These are phyloP conservation scores for Isichthys henryi DNA, from an alignment of 2,113 vertebrate genomes.

Conservation along the genomic window DNA sequence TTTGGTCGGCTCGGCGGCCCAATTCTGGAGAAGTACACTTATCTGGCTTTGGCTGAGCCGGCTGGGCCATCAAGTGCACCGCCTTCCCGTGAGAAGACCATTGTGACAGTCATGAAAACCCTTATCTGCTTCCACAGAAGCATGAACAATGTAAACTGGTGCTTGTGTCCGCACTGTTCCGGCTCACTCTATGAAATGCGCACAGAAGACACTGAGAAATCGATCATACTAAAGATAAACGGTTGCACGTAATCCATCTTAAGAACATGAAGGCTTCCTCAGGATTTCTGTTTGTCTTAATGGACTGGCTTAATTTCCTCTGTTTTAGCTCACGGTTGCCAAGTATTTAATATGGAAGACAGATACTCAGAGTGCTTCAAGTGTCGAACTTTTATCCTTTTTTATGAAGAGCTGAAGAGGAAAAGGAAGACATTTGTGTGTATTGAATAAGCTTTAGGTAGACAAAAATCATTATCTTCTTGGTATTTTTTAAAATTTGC, in stretches of 20 bases:
- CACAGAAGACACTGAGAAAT: conserved; percentile 48
- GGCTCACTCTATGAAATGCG: conserved; percentile 33
- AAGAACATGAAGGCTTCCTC: not conserved
- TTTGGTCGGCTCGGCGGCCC: conserved; percentile 3
- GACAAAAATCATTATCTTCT: not conserved
- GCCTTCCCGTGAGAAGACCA: not conserved
- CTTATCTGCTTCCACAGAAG: conserved; percentile 38
- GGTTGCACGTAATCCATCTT: not conserved
- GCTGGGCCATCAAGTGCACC: not conserved
- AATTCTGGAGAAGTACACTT: not conserved
- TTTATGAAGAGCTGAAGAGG: not conserved
- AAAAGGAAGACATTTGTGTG: not conserved
- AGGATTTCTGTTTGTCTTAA: conserved; percentile 1
- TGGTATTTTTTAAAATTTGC: not conserved
- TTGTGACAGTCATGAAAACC: conserved; percentile 28
- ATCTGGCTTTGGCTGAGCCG: not conserved
- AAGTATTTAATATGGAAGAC: not conserved
- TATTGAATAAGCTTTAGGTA: not conserved
- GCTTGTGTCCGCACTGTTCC: conserved; percentile 43
- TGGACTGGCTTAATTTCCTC: conserved; percentile 15
- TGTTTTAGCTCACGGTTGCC: not conserved
- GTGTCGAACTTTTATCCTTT: not conserved
- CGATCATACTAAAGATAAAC: conserved; percentile 42
- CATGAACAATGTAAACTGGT: conserved; percentile 45
- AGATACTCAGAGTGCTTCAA: conserved; percentile 7